These are phyloP conservation scores for Rafetus swinhoei DNA, from an alignment of 2,113 vertebrate species.

Conservation along the genomic window DNA sequence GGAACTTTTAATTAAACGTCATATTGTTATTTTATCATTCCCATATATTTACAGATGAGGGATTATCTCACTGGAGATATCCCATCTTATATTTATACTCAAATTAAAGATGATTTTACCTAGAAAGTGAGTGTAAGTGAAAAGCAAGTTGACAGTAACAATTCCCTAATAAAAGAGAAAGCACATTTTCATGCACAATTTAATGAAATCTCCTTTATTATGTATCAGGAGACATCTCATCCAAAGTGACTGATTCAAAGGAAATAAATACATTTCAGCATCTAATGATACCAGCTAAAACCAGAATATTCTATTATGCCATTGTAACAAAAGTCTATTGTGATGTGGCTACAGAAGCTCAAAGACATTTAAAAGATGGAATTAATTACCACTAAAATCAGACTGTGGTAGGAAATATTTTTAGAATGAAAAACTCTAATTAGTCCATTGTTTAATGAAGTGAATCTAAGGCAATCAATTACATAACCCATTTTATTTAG, in stretches of 20 bases:
- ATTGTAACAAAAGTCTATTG: conserved; percentile 51
- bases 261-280: conserved; percentile 49
- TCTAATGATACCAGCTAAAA: background rate
- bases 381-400: conserved; percentile 60
- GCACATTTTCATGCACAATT: background rate
- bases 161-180: background rate
- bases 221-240: background rate
- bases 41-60: background rate
- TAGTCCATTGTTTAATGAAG: conserved; percentile 34
- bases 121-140: conserved; percentile 15
- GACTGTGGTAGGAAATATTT: conserved; percentile 57
- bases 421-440: conserved; percentile 69
- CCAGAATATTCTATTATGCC: conserved; percentile 15
- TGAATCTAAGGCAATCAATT: conserved; percentile 61
- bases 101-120: background rate
- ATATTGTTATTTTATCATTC: background rate
- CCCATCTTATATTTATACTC: background rate
- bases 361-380: background rate
- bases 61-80: background rate
- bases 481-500: conserved; percentile 45
- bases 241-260: conserved; percentile 16
- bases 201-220: conserved; percentile 50
- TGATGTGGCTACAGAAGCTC: conserved; percentile 36
- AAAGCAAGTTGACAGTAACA: conserved; percentile 18
- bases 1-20: background rate